These are phyloP conservation scores for Seison nebaliae DNA, from an alignment of 1,140 invertebrate species.

Conservation along the genomic window DNA sequence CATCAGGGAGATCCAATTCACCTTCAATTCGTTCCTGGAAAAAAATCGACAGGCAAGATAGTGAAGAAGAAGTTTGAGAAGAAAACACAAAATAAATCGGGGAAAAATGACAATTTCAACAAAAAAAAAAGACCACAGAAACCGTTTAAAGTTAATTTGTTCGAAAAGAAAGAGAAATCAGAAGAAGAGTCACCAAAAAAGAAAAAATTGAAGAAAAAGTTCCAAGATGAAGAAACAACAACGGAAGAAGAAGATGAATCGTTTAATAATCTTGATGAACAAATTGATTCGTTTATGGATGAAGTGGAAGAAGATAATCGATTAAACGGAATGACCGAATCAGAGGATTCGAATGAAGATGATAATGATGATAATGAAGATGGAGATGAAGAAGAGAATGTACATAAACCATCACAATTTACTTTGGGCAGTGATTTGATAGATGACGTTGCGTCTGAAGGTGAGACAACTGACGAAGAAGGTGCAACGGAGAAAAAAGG, in stretches of 20 bases:
- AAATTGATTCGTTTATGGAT: background rate
- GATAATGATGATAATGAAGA: background rate
- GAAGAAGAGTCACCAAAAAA: conserved; percentile 5
- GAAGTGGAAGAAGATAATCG: background rate
- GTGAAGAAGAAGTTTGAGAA: no score
- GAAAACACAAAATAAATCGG: no score
- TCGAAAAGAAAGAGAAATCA: conserved; percentile 11
- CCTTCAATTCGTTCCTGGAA: no score
- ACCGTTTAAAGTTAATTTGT: no score
- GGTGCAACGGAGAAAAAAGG: no score
- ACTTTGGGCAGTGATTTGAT: conserved; percentile 1
- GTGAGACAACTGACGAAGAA: no score
- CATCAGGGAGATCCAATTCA: no score
- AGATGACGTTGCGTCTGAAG: no score
- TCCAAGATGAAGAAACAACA: conserved; percentile 1
- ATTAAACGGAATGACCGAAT: background rate
- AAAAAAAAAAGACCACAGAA: no score
- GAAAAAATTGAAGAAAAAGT: conserved; percentile 3
- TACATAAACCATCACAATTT: conserved; percentile 3
- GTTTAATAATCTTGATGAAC: conserved; percentile 1
- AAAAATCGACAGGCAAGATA: no score
- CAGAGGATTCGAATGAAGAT: background rate
- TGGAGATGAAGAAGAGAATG: background rate
- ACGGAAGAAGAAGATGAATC: background rate
- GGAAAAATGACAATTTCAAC: no score